A percentile compares a stretch with the other conserved stretches of the same genome.
Evolutionary conservation across 2,113 vertebrate genomes (phyloP).

Genomic region (Megalops atlanticus): DNA sequence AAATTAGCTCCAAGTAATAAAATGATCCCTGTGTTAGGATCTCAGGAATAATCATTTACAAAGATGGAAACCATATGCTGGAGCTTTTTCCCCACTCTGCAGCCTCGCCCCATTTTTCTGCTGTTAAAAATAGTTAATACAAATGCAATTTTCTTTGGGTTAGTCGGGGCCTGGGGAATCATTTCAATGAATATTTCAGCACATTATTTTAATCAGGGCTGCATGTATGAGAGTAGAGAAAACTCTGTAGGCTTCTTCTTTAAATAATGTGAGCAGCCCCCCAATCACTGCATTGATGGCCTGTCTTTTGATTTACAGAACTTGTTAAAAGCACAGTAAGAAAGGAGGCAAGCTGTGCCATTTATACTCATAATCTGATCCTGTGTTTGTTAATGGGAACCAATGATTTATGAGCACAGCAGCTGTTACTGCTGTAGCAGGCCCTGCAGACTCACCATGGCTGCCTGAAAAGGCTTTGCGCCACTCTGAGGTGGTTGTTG

Average conservation of each 20-base stretch:
- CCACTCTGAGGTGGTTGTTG: neutral
- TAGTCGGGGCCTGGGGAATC: constrained; percentile 76
- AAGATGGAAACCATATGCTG: constrained; percentile 77
- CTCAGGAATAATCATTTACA: constrained; percentile 81
- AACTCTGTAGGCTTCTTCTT: constrained; percentile 77
- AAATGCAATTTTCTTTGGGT: constrained; percentile 80
- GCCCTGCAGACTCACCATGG: neutral
- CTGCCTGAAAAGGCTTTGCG: neutral
- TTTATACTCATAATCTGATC: constrained; percentile 79
- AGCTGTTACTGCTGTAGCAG: constrained; percentile 50
- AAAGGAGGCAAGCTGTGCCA: constrained; percentile 73
- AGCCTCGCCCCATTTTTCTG: constrained; percentile 53
- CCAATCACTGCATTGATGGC: constrained; percentile 47
- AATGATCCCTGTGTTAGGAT: constrained; percentile 64
- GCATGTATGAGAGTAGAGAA: constrained; percentile 64
- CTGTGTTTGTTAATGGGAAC: constrained; percentile 73
- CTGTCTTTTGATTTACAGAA: constrained; percentile 73
- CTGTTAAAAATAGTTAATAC: constrained; percentile 88
- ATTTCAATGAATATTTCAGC: constrained; percentile 87
- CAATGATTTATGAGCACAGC: constrained; percentile 59
- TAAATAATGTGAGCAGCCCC: constrained; percentile 65
- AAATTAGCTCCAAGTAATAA: constrained; percentile 71
- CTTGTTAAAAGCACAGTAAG: constrained; percentile 74
- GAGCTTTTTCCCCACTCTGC: constrained; percentile 44
- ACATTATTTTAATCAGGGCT: constrained; percentile 84